A percentile compares a stretch with the other conserved stretches of the same genome.
phyloP scores from a whole-genome alignment of 2,113 vertebrate genomes.

The Sphyrna mokarran region DNA sequence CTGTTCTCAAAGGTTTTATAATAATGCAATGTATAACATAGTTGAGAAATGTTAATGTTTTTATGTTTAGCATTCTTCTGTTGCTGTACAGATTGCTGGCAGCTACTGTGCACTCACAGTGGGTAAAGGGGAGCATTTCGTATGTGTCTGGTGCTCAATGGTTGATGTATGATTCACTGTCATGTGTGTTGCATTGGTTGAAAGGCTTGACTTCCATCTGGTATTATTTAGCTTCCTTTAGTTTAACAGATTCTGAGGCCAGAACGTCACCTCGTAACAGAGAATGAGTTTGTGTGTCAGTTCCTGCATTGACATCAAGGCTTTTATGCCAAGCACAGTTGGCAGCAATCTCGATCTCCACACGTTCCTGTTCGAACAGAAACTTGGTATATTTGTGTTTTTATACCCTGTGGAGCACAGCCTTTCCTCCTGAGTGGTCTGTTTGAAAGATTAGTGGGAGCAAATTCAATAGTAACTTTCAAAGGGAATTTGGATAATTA shows the following conservation, averaged over 20 bases:
- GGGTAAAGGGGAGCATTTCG: not conserved
- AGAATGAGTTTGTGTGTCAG: not conserved
- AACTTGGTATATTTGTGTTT: not conserved
- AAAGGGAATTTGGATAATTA: not conserved
- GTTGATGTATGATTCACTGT: not conserved
- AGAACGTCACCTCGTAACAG: not conserved
- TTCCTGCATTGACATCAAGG: slow-evolving; percentile 1
- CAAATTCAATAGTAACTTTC: not conserved
- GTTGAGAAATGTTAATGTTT: not conserved
- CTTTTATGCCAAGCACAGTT: not conserved
- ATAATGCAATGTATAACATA: not conserved
- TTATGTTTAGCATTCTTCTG: not conserved
- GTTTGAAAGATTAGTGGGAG: not conserved
- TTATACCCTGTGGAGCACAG: not conserved
- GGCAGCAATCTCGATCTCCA: not conserved
- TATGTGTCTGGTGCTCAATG: not conserved
- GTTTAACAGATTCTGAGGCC: not conserved
- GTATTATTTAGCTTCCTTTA: not conserved
- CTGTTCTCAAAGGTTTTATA: not conserved
- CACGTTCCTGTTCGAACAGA: not conserved
- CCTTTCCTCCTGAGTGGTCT: not conserved
- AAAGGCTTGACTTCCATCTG: not conserved
- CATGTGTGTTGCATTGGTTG: not conserved
- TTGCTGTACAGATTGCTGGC: not conserved
- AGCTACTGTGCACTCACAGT: not conserved